Evolutionary conservation across 2,888 invertebrate genomes (phyloP).

Genomic region (Pemphredon lugubris): DNA sequence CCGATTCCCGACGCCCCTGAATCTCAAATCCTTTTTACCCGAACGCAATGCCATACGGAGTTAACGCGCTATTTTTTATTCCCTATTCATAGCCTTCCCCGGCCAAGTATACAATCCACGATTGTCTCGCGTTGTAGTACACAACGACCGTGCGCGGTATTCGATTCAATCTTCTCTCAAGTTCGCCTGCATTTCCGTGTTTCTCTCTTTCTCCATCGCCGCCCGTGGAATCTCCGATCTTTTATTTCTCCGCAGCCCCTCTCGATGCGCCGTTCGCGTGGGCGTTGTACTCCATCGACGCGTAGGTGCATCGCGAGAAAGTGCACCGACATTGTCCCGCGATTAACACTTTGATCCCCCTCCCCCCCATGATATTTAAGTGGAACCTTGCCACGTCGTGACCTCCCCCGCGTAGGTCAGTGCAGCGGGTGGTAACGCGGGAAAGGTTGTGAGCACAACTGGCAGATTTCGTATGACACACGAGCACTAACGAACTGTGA

Average conservation of each 20-base stretch:
- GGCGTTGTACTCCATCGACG: slow-evolving; percentile 38
- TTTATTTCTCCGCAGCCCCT: slow-evolving; percentile 15
- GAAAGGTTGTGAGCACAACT: slow-evolving; percentile 1
- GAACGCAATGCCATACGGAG: too few species aligned
- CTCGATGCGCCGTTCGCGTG: slow-evolving; percentile 40
- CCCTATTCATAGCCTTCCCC: too few species aligned
- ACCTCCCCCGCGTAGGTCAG: slow-evolving; percentile 17
- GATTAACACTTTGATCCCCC: slow-evolving; percentile 67
- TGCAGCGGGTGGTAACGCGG: slow-evolving; percentile 8
- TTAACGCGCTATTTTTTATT: too few species aligned
- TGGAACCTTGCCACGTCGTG: slow-evolving; percentile 23
- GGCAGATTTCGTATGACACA: slow-evolving; percentile 3
- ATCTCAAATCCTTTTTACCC: too few species aligned
- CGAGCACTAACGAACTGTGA: slow-evolving; percentile 14
- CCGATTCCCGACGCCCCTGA: too few species aligned
- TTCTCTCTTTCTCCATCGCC: slow-evolving; percentile 33
- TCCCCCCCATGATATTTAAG: slow-evolving; percentile 52
- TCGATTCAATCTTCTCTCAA: too few species aligned
- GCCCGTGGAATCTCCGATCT: slow-evolving; percentile 39
- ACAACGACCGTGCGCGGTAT: too few species aligned
- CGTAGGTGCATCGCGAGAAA: slow-evolving; percentile 57
- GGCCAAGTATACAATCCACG: too few species aligned
- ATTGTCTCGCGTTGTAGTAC: too few species aligned
- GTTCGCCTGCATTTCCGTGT: slow-evolving; percentile 30
- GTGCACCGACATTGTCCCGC: slow-evolving; percentile 56